These are phyloP conservation scores for Leptopilina myrica DNA, from an alignment of 2,888 invertebrate genomes.

Conservation along the genomic window DNA sequence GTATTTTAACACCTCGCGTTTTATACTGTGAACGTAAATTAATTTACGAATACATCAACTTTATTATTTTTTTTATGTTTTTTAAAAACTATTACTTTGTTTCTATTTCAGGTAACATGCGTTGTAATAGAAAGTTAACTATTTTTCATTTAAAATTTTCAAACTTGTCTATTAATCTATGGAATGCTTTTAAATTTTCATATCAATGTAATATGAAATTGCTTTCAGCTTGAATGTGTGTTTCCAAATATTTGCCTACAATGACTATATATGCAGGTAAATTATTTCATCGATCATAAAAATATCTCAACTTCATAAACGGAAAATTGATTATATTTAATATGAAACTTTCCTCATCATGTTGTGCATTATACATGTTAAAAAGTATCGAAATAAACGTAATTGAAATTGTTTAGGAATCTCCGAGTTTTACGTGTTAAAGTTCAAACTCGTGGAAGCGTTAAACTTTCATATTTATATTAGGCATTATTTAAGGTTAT, in stretches of 20 bases:
- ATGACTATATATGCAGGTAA: background rate
- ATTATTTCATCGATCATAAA: background rate
- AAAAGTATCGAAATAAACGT: too few relatives aligned
- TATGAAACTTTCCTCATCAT: background rate
- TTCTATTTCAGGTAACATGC: too few relatives aligned
- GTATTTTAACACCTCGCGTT: too few relatives aligned
- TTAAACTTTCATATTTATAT: too few relatives aligned
- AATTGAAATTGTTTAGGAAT: too few relatives aligned
- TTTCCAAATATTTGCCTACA: background rate
- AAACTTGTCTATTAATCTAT: background rate
- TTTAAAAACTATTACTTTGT: background rate
- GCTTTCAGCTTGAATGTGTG: background rate
- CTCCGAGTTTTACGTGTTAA: too few relatives aligned
- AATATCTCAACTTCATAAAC: background rate
- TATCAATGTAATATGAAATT: slow-evolving; percentile 8
- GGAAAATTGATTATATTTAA: background rate
- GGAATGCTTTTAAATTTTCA: slow-evolving; percentile 6
- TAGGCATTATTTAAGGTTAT: too few relatives aligned
- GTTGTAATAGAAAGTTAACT: too few relatives aligned
- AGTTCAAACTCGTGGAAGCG: too few relatives aligned
- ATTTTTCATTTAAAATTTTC: background rate
- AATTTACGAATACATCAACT: too few relatives aligned
- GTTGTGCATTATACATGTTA: too few relatives aligned
- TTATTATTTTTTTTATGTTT: background rate
- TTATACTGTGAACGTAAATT: too few relatives aligned